Evolutionary conservation across 2,113 vertebrate genomes (phyloP).

Genomic region (Notiomystis cincta): DNA sequence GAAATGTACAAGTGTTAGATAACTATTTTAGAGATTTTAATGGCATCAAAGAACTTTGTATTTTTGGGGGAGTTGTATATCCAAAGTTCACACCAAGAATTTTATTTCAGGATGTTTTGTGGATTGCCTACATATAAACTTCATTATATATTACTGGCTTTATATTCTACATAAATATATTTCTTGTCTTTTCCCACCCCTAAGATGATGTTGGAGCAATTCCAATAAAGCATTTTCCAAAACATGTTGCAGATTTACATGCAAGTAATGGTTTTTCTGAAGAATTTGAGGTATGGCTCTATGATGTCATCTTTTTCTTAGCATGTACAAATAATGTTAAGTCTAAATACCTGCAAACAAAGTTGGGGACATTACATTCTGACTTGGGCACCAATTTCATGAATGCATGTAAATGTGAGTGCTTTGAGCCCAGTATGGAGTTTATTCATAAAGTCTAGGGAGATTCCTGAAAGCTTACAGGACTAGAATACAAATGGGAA

Average conservation of each 20-base stretch:
- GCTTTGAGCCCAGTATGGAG: not conserved
- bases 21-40: not conserved
- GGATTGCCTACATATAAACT: not conserved
- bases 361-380: not conserved
- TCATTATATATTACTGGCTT: not conserved
- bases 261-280: slow-evolving; percentile 83
- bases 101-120: slow-evolving; percentile 39
- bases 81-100: not conserved
- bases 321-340: not conserved
- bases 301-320: slow-evolving; percentile 42
- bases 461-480: not conserved
- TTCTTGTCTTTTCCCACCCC: slow-evolving; percentile 51
- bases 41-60: not conserved
- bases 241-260: slow-evolving; percentile 90
- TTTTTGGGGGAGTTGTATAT: not conserved
- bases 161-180: slow-evolving; percentile 41
- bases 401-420: not conserved
- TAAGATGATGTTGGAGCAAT: slow-evolving; percentile 84
- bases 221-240: slow-evolving; percentile 87
- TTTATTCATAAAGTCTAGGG: not conserved
- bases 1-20: not conserved
- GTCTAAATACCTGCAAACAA: not conserved
- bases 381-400: not conserved
- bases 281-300: slow-evolving; percentile 91
- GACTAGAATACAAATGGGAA: not conserved